These are phyloP conservation scores for Patella vulgata DNA, from an alignment of 1,140 invertebrate genomes.

Conservation along the genomic window DNA sequence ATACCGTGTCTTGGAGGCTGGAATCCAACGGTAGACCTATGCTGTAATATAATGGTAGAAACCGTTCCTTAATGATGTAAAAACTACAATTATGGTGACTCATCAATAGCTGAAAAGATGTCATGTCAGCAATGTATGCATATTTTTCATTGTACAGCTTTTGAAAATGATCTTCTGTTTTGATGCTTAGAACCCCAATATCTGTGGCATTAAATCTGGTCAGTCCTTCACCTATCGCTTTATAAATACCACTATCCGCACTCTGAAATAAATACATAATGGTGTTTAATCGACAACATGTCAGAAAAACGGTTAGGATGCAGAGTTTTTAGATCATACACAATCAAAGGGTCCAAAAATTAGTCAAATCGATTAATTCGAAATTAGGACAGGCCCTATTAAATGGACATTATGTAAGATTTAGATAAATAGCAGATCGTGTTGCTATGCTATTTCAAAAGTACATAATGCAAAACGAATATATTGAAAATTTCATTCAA, in stretches of 20 bases:
- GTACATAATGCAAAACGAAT: too few species aligned
- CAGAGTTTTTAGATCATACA: too few species aligned
- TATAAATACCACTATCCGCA: slow-evolving; percentile 10
- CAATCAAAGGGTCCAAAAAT: too few species aligned
- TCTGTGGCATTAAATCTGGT: slow-evolving; percentile 24
- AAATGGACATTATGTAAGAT: too few species aligned
- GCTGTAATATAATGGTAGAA: slow-evolving; percentile 39
- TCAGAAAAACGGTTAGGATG: too few species aligned
- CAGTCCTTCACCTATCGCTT: slow-evolving; percentile 34
- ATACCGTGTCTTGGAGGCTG: slow-evolving; percentile 34
- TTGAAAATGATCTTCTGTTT: slow-evolving; percentile 25
- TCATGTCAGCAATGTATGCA: slow-evolving; percentile 43
- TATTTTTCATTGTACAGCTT: slow-evolving; percentile 41
- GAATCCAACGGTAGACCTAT: slow-evolving; percentile 47
- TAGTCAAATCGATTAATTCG: too few species aligned
- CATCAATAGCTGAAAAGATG: slow-evolving; percentile 25
- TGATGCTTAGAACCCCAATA: slow-evolving; percentile 22
- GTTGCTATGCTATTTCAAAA: too few species aligned
- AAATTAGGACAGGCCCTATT: too few species aligned
- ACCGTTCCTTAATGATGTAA: slow-evolving; percentile 42
- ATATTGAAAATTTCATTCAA: too few species aligned
- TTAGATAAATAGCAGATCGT: too few species aligned
- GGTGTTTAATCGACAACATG: too few species aligned
- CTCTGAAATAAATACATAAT: slow-evolving; percentile 10
- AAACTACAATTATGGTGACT: slow-evolving; percentile 36